Evolutionary conservation across 1,140 invertebrate genomes (phyloP).

Genomic region (Oryctes rhinoceros): DNA sequence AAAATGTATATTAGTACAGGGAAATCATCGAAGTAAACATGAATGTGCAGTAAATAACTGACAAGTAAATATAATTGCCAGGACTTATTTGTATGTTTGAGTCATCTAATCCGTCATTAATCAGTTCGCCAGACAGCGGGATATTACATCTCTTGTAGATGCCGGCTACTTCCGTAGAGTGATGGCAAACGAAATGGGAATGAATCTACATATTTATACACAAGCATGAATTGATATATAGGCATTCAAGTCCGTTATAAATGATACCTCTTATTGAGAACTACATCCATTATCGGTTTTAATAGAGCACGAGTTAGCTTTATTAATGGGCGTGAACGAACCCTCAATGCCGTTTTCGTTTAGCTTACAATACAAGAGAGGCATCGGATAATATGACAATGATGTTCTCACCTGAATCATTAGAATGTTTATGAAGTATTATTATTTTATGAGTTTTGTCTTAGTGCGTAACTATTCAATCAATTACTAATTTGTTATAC

Average conservation of each 20-base stretch:
- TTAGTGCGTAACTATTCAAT: too few species aligned
- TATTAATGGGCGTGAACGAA: constrained; percentile 28
- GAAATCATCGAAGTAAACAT: too few species aligned
- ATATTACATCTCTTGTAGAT: constrained; percentile 58
- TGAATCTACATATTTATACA: constrained; percentile 58
- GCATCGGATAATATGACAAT: neutral
- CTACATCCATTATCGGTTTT: constrained; percentile 34
- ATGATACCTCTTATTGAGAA: constrained; percentile 44
- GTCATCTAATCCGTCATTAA: constrained; percentile 56
- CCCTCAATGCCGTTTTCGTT: constrained; percentile 4
- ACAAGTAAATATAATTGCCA: neutral
- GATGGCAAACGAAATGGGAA: constrained; percentile 55
- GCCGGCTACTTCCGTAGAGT: constrained; percentile 52
- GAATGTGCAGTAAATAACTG: too few species aligned
- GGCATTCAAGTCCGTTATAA: constrained; percentile 40
- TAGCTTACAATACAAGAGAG: neutral
- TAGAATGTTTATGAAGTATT: too few species aligned
- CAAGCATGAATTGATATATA: constrained; percentile 54
- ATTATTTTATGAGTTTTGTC: too few species aligned
- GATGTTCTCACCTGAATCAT: neutral
- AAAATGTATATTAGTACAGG: too few species aligned
- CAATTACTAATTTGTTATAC: too few species aligned
- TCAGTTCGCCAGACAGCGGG: constrained; percentile 55
- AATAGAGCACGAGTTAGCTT: constrained; percentile 2
- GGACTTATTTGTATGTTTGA: constrained; percentile 37